Evolutionary conservation across 2,113 vertebrate species (phyloP).

Genomic region (Poeciliopsis occidentalis): DNA sequence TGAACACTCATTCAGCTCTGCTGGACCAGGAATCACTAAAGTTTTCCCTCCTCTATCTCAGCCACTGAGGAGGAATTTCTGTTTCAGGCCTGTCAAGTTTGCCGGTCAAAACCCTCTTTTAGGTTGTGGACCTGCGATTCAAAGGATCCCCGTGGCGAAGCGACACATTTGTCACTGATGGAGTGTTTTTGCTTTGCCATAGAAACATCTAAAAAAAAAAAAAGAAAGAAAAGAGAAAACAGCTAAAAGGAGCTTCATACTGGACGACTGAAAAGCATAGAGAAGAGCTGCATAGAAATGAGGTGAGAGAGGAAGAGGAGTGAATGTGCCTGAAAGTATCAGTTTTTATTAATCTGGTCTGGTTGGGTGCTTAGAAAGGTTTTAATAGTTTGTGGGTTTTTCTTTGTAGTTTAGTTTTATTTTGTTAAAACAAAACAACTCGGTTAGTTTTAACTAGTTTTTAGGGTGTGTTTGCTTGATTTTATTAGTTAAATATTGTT

Average conservation of each 20-base stretch:
- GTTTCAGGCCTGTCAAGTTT: constrained; percentile 19
- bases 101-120: constrained; percentile 1
- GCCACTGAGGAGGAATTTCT: constrained; percentile 3
- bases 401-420: too few species aligned
- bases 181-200: constrained; percentile 10
- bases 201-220: constrained; percentile 11
- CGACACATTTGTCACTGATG: neutral
- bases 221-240: neutral
- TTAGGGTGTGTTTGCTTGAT: too few species aligned
- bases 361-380: neutral
- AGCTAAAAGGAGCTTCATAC: constrained; percentile 13
- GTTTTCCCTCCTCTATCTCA: constrained; percentile 9
- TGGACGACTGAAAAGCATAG: constrained; percentile 8
- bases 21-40: constrained; percentile 2
- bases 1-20: constrained; percentile 21
- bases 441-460: too few species aligned
- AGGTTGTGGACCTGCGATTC: neutral
- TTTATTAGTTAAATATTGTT: too few species aligned
- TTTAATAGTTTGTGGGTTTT: too few species aligned
- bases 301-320: neutral
- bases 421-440: too few species aligned
- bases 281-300: constrained; percentile 37
- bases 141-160: constrained; percentile 1
- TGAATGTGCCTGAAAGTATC: neutral
- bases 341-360: neutral